Evolutionary conservation across 2,888 invertebrate genomes (phyloP), one percentile per base, ranked within the genome.

Genomic region (Limnephilus auricula): DNA sequence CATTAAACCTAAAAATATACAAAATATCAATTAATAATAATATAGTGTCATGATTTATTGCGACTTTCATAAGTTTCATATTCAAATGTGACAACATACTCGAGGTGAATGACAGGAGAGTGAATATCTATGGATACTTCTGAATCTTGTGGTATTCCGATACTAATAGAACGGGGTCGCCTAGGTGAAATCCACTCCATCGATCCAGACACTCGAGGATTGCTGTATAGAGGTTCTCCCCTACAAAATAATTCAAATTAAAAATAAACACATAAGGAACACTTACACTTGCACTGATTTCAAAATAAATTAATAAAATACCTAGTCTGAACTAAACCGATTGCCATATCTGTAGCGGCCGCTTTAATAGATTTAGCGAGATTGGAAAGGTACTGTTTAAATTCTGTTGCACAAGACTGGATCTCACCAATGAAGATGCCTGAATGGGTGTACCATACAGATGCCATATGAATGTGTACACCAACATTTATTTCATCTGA

Each of bases 331-430:
- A 98, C 98, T 91, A 99, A 96, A 0, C 98, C 98, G 92, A 98
- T 97, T 37, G 99, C 99, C 97, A 99, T 98, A 95, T 99, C 99
- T 0, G 98, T 98, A 78, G 99, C 99, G 90, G 99, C 99, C 90
- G 98, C 97, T 93, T 98, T 97, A 93, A 99, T 97, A 89, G 98
- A 98, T 90, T 97, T 96, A 25, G 98, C 98, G 93, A 99, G 96
- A 94, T 98, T 97, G 90, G 98, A 97, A 93, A 98, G 95, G 95
- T 99, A 99, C 94, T 98, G 98, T 94, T 98, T 98, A 95, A 99
- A 99, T 95, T 99, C 98, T 25, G 98, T 97, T 18, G 98, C 98
- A 95, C 99, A 99, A 79, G 98, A 98, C 94, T 98, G 97, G 92
- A 99, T 95, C 94, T 99, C 99, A 65, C 97, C 96, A 90, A 99